Base-by-base conservation (phyloP, 2,888 invertebrate genomes). In the Xestobium rufovillosum region DNA sequence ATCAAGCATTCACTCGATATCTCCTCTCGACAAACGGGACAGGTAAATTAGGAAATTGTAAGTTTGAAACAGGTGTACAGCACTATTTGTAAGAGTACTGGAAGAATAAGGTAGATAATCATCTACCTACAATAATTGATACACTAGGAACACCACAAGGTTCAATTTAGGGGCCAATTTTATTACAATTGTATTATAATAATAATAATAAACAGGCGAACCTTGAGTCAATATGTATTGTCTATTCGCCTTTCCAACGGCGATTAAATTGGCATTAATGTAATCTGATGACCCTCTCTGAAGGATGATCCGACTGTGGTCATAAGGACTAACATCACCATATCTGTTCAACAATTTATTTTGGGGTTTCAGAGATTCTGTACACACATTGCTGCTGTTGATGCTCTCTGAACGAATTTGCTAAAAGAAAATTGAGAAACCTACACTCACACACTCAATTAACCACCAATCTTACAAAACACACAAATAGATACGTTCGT, bases 151-250 rank as follows among this genome's bases (percentile, higher is more conserved):
- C n/a, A n/a, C n/a, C n/a, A n/a, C n/a, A n/a, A n/a, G n/a, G n/a
- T n/a, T n/a, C n/a, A n/a, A n/a, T n/a, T n/a, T n/a, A n/a, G n/a
- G n/a, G n/a, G n/a, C n/a, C n/a, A n/a, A n/a, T n/a, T n/a, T n/a
- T n/a, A n/a, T n/a, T n/a, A n/a, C n/a, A n/a, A n/a, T n/a, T n/a
- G n/a, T n/a, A n/a, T n/a, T n/a, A n/a, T n/a, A n/a, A n/a, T n/a
- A n/a, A n/a, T n/a, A n/a, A n/a, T n/a, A n/a, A n/a, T n/a, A n/a
- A n/a, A n/a, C n/a, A n/a, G n/a, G n/a, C n/a, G n/a, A n/a, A n/a
- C n/a, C 96, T 73, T 96, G 89, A n/a, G 95, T 92, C 43, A 95
- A 69, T 53, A 96, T 95, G 62, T 96, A 96, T 60, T 81, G 78
- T 50, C 95, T 77, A 55, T 83, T 78, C 36, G 91, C 91, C 46